A percentile compares a stretch with the other conserved stretches of the same genome.
Conservation (phyloP, 2,888 invertebrate genomes). For the Mythimna ferrago region DNA sequence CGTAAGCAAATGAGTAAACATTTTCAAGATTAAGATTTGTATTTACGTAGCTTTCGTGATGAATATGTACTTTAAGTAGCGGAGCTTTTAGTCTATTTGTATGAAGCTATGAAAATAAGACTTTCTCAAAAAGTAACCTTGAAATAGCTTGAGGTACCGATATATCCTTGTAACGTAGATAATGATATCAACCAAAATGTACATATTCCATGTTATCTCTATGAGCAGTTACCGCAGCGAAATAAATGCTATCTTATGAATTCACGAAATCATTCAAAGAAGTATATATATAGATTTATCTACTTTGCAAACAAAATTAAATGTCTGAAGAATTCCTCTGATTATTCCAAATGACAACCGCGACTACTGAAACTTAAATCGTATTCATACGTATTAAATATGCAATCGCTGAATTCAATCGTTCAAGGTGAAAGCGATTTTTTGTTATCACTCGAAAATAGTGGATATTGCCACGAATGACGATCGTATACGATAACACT, state of each 20-base stretch:
- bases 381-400: constrained; percentile 20
- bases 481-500: constrained; percentile 83
- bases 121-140: constrained; percentile 17
- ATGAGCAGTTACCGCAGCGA: constrained; percentile 9
- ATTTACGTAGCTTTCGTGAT: constrained; percentile 12
- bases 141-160: constrained; percentile 1
- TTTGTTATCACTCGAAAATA: constrained; percentile 80
- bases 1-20: constrained; percentile 25
- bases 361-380: constrained; percentile 23
- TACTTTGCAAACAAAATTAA: neutral
- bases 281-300: constrained; percentile 26
- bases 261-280: constrained; percentile 31
- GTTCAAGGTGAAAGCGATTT: constrained; percentile 83
- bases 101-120: constrained; percentile 10
- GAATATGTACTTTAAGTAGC: constrained; percentile 5
- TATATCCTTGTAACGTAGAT: constrained; percentile 17
- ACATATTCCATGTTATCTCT: constrained; percentile 26
- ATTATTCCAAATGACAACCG: constrained; percentile 2
- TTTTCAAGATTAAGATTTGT: constrained; percentile 15
- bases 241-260: constrained; percentile 39
- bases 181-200: constrained; percentile 18
- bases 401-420: constrained; percentile 53
- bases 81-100: neutral
- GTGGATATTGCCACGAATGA: constrained; percentile 76
- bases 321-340: neutral